Evolutionary conservation across 1,140 invertebrate species (phyloP), one percentile per base, ranked within the genome.

Genomic region (Drosophila bipectinata): DNA sequence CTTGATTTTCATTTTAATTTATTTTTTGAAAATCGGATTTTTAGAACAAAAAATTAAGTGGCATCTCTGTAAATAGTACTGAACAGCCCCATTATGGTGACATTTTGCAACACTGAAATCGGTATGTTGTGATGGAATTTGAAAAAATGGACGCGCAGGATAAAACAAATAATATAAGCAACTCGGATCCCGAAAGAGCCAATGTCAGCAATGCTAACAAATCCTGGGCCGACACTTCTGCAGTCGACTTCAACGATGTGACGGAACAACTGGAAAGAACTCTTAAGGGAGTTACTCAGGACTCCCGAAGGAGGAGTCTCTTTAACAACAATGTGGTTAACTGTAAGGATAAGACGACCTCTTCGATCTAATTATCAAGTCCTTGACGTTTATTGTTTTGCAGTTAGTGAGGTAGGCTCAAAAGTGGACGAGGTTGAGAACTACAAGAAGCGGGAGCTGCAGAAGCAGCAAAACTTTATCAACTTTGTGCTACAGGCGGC

Each of bases 191-290:
- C 10, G 4, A 18, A 14, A 30, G 34, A 3, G 61, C 37, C 39
- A 57, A 30, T 18, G 26, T 21, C 4, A 9, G 21, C 15, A 24
- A 30, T 30, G 14, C 24, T 6, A 51, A 53, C 32, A 44, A 47
- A 26, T 57, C 72, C 2, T 52, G 60, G 6, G 60, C 74, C 3
- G 69, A 85, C 2, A 60, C 75, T 1, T 62, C 72, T 0, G 82
- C 87, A n/a, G 53, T 85, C 8, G 74, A 87, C 10, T n/a, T 71
- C 1, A 56, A 82, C 8, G 68, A 82, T 6, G 55, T 68, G 15
- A 41, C 59, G 5, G 60, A 72, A 5, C 45, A 71, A n/a, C 37
- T 85, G 14, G 82, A 87, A 5, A 71, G 78, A n/a, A 44, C 63
- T 0, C 44, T 24, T n/a, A 72, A 48, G 9, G 32, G 9, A n/a